These are phyloP conservation scores for Malurus splendens DNA, from an alignment of 2,797 vertebrate species.

Conservation along the genomic window DNA sequence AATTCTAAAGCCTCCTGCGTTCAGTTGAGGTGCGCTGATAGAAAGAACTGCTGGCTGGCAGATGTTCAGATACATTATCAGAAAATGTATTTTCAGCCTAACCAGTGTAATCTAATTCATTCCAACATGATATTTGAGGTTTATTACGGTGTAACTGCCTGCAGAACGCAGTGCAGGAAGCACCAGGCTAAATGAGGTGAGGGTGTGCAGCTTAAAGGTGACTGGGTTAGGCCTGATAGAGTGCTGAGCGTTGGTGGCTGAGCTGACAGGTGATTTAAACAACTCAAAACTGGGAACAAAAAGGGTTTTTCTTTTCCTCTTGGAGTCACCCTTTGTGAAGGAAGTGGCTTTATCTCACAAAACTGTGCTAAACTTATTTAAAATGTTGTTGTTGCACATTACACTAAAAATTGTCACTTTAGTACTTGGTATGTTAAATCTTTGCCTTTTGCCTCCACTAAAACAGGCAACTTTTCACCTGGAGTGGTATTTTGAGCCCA, in stretches of 20 bases:
- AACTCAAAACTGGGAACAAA: background rate
- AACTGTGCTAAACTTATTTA: background rate
- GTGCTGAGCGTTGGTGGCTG: background rate
- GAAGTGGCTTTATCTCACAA: background rate
- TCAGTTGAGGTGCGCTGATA: conserved; percentile 18
- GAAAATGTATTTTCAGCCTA: conserved; percentile 57
- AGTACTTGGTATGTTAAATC: background rate
- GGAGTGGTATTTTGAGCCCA: background rate
- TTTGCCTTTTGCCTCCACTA: background rate
- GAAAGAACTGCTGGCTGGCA: conserved; percentile 22
- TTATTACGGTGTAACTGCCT: conserved; percentile 21
- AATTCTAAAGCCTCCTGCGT: conserved; percentile 1
- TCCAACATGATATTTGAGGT: conserved; percentile 34
- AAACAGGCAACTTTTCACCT: background rate
- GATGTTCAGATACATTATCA: conserved; percentile 48
- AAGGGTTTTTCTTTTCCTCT: background rate
- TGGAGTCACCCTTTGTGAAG: background rate
- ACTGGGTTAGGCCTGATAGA: background rate
- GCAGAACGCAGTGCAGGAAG: background rate
- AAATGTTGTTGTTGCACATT: background rate
- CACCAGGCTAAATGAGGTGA: background rate
- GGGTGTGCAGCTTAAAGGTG: background rate
- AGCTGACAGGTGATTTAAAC: background rate
- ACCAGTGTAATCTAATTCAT: conserved; percentile 39
- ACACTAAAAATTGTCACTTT: background rate